phyloP scores from a whole-genome alignment of 1,140 invertebrate genomes.

The Lasioglossum baleicum region DNA sequence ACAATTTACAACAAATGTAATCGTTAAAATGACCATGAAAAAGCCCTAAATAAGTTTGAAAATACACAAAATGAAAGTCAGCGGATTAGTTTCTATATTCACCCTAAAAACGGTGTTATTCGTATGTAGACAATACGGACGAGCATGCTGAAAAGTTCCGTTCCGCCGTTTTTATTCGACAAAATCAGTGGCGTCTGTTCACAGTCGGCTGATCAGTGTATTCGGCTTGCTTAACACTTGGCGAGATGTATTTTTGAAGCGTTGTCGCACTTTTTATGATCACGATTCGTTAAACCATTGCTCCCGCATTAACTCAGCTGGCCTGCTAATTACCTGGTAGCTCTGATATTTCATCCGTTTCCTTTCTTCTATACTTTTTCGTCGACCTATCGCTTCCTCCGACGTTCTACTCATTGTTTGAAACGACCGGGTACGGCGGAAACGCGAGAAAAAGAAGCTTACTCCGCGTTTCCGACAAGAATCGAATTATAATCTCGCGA shows the following conservation, averaged over 20 bases:
- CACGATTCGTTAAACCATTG: conserved; percentile 59
- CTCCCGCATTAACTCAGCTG: conserved; percentile 57
- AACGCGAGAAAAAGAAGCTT: conserved; percentile 17
- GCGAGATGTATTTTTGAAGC: conserved; percentile 50
- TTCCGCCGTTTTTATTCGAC: conserved; percentile 1
- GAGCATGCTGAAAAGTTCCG: background rate
- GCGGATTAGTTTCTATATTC: background rate
- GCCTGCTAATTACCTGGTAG: conserved; percentile 54
- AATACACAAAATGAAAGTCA: too few species aligned
- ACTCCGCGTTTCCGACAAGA: conserved; percentile 2
- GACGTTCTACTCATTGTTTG: conserved; percentile 20
- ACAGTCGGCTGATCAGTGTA: conserved; percentile 25
- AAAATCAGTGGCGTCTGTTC: conserved; percentile 30
- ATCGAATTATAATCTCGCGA: background rate
- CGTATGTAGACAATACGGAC: background rate
- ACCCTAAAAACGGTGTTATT: background rate
- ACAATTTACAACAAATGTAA: too few species aligned
- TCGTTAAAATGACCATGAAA: too few species aligned
- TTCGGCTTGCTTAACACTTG: conserved; percentile 36
- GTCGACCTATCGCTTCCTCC: conserved; percentile 8
- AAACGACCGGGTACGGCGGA: conserved; percentile 10
- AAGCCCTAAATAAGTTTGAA: too few species aligned
- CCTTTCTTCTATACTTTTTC: conserved; percentile 36
- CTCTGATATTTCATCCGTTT: conserved; percentile 49
- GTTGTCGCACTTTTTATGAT: conserved; percentile 26